A percentile compares a stretch with the other conserved stretches of the same genome.
phyloP scores from a whole-genome alignment of 2,113 vertebrate genomes.

The Gambusia holbrooki region DNA sequence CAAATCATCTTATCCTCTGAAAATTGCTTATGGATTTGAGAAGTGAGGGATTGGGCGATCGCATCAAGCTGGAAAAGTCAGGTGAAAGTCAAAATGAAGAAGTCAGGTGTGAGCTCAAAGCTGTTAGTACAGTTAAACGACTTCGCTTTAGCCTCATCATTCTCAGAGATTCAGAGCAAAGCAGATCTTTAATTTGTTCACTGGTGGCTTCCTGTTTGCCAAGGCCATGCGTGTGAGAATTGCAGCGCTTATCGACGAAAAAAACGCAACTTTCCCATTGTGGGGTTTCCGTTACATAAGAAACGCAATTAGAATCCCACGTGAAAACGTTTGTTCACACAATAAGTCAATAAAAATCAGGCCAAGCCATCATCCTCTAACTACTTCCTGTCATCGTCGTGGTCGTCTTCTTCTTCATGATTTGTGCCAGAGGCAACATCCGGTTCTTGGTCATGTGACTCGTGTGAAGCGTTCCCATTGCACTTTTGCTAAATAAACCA shows the following conservation, averaged over 20 bases:
- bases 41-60: constrained; percentile 1
- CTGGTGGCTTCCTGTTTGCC: not conserved
- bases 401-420: no score
- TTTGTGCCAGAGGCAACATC: no score
- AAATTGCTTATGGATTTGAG: not conserved
- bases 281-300: no score
- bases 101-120: not conserved
- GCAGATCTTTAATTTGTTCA: not conserved
- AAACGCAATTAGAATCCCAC: no score
- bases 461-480: no score
- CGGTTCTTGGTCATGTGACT: no score
- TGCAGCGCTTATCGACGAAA: not conserved
- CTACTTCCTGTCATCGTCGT: no score
- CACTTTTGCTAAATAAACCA: no score
- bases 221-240: not conserved
- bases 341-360: no score
- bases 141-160: constrained; percentile 12
- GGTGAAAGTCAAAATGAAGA: not conserved
- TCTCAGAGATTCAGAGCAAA: not conserved
- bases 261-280: no score
- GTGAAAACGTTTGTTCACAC: no score
- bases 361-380: no score
- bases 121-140: not conserved
- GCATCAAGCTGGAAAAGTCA: constrained; percentile 10
- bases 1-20: constrained; percentile 17